phyloP scores from a whole-genome alignment of 2,888 invertebrate genomes.

The Conops quadrifasciatus region DNA sequence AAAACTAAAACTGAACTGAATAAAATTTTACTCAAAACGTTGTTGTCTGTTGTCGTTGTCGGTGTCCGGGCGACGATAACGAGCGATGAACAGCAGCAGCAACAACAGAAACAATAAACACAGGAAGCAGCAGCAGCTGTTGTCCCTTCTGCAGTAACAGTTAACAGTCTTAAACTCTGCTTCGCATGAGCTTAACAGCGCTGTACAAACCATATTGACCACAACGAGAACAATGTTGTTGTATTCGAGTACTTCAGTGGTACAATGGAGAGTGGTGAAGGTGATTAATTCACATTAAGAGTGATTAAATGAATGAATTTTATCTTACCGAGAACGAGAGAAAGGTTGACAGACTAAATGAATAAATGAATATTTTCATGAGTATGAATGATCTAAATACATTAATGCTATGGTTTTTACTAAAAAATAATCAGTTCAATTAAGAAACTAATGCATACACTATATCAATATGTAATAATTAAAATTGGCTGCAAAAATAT shows the following conservation, averaged over 20 bases:
- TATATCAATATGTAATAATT: too few relatives aligned
- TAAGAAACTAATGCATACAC: too few relatives aligned
- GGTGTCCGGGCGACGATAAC: not conserved
- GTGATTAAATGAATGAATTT: too few relatives aligned
- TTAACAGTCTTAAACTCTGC: not conserved
- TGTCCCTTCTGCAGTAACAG: not conserved
- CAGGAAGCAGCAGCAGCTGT: not conserved
- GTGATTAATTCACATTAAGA: not conserved
- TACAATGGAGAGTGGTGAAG: not conserved
- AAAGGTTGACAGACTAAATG: too few relatives aligned
- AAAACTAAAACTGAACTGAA: constrained; percentile 47
- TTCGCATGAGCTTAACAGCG: too few relatives aligned
- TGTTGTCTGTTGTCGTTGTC: not conserved
- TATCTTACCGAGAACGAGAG: too few relatives aligned
- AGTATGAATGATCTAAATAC: too few relatives aligned
- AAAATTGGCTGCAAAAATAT: too few relatives aligned
- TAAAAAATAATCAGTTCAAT: too few relatives aligned
- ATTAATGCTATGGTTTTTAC: too few relatives aligned
- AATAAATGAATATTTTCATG: too few relatives aligned
- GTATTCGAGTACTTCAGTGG: not conserved
- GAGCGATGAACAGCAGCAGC: not conserved
- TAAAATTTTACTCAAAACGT: constrained; percentile 45
- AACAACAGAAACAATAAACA: not conserved
- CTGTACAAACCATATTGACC: not conserved
- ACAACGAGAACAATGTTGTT: not conserved